Evolutionary conservation across 2,888 invertebrate genomes (phyloP), one percentile per base, ranked within the genome.

Genomic region (Diarsia brunnea): DNA sequence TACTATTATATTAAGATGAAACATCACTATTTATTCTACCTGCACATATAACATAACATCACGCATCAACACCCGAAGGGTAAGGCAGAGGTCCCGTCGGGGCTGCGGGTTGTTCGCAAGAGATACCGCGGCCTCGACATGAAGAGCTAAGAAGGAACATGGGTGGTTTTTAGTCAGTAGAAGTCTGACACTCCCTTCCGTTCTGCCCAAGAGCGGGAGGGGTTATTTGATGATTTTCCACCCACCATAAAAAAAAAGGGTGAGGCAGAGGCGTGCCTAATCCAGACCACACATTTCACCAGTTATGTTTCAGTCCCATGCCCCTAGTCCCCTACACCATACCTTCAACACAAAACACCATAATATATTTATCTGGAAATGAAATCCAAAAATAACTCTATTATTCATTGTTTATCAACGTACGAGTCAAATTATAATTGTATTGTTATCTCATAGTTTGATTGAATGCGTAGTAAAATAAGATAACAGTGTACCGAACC

Each of bases 391-490:
- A 55, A 78, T 55, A 55, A 16, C 27, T 51, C 2, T 3, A 51
- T 66, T 27, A 60, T 31, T 51, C 43, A 51, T 51, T 47, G 5
- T 19, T 45, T 53, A 47, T 47, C 24, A 51, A 21, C 31, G 55
- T 27, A 51, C n/a, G 27, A 65, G n/a, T 24, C n/a, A 63, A 53
- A 47, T 8, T 38, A 38, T 24, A 53, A 4, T 31, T 55, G 31
- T 49, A 11, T 51, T 69, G 19, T 24, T 38, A 58, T 21, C 21
- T 55, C 53, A 27, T 51, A 21, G 31, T 27, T 73, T 24, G 66
- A 73, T 24, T 71, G 68, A 86, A 27, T 84, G 65, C 67, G 27
- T 61, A 45, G 43, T 78, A 69, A 75, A 86, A 84, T 81, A 60
- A 64, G 19, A 38, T 78, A 79, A 66, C 63, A 73, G 70, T 75